Conservation (phyloP, 2,113 vertebrate genomes). For the Marcusenius ussheri region DNA sequence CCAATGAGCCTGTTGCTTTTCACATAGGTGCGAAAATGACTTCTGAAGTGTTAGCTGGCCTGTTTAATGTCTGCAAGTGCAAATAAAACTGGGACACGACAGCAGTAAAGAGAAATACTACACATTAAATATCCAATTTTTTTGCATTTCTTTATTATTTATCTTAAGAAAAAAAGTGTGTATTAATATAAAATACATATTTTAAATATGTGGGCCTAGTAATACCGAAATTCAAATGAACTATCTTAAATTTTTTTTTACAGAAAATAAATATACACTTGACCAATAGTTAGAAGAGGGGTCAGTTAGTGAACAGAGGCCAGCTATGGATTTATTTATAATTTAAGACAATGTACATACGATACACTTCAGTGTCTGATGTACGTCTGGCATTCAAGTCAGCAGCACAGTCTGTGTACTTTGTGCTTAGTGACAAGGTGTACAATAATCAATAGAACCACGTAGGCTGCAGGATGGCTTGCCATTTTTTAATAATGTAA, state of each 20-base stretch:
- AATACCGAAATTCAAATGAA: not conserved
- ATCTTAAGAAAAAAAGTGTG: not conserved
- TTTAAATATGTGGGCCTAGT: not conserved
- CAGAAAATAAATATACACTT: not conserved
- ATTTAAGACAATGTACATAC: not conserved
- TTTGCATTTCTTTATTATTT: not conserved
- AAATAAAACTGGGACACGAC: not conserved
- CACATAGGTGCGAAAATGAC: not conserved
- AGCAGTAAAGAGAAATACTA: not conserved
- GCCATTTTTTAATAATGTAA: slow-evolving; percentile 25
- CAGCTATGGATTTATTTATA: not conserved
- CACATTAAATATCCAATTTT: not conserved
- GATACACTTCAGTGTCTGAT: not conserved
- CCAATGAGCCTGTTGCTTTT: not conserved
- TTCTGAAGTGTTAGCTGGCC: not conserved
- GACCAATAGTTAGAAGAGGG: not conserved
- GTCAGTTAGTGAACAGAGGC: not conserved
- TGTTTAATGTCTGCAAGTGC: not conserved
- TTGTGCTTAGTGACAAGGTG: not conserved
- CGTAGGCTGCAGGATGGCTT: slow-evolving; percentile 5
- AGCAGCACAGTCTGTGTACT: not conserved
- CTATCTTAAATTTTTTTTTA: not conserved
- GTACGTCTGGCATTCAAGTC: not conserved
- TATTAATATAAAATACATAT: not conserved
- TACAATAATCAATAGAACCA: not conserved